phyloP scores from a whole-genome alignment of 1,140 invertebrate genomes.

The Drosophila subobscura region DNA sequence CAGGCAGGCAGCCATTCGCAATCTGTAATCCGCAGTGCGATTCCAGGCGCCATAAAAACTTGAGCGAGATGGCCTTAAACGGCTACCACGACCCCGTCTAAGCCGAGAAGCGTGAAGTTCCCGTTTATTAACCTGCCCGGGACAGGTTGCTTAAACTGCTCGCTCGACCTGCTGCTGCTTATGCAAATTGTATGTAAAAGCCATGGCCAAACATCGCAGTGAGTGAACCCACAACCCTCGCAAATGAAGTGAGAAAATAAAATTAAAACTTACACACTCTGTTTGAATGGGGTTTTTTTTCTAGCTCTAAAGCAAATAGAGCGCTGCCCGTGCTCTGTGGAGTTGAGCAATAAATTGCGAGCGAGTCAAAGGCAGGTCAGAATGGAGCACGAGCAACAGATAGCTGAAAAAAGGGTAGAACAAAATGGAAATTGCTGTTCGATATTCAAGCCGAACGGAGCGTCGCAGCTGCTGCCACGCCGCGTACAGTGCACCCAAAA shows the following conservation, averaged over 20 bases:
- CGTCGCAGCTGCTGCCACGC: conserved; percentile 25
- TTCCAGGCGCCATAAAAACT: conserved; percentile 13
- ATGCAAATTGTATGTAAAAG: conserved; percentile 77
- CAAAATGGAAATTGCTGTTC: conserved; percentile 70
- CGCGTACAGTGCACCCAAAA: conserved; percentile 57
- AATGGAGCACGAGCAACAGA: conserved; percentile 1
- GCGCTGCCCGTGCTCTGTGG: background rate
- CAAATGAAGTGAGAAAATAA: conserved; percentile 77
- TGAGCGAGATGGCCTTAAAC: conserved; percentile 28
- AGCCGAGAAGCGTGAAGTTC: conserved; percentile 11
- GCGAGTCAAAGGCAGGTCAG: conserved; percentile 43
- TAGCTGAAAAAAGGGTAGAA: conserved; percentile 48
- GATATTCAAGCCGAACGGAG: conserved; percentile 36
- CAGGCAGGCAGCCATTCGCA: conserved; percentile 2
- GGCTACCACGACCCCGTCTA: background rate
- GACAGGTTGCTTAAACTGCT: conserved; percentile 42
- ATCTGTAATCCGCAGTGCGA: background rate
- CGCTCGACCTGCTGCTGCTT: conserved; percentile 19
- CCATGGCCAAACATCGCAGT: conserved; percentile 27
- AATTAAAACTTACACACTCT: conserved; percentile 56
- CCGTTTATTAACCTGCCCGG: conserved; percentile 45
- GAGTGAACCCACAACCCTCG: conserved; percentile 28
- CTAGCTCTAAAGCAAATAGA: background rate
- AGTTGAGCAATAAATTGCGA: conserved; percentile 39
- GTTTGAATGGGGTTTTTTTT: conserved; percentile 22